Evolutionary conservation across 2,113 vertebrate genomes (phyloP).

Genomic region (Bos taurus): ARS-UCD2.0 NC_037351.1:47728001-47728500

Average conservation of each 20-base stretch:
- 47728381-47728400: neutral
- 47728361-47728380: neutral
- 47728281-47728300: neutral
- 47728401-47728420: neutral
- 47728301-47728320: neutral
- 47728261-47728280: neutral
- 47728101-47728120: accelerated
- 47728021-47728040: neutral
- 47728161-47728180: neutral
- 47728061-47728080: accelerated
- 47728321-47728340: neutral
- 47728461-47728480: neutral
- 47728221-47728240: neutral
- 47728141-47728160: neutral
- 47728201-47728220: neutral
- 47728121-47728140: neutral
- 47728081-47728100: accelerated
- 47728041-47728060: accelerated
- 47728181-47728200: neutral
- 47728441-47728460: neutral
- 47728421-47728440: neutral
- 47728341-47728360: neutral
- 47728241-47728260: neutral
- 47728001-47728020: neutral
- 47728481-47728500: neutral